Conservation (phyloP, 2,888 invertebrate species). For the Nymphalis c-album region DNA sequence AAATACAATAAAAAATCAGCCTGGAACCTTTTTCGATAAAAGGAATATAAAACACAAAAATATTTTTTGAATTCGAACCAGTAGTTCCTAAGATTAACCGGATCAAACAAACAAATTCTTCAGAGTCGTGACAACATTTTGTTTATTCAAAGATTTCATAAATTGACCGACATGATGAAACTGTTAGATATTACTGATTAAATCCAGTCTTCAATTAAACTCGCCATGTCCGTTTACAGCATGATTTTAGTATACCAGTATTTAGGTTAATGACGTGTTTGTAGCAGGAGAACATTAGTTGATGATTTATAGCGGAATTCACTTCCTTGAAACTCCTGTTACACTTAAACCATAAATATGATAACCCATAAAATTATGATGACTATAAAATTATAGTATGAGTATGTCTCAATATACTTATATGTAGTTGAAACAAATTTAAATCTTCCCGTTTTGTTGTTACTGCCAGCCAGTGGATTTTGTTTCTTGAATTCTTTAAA, state of each 20-base stretch:
- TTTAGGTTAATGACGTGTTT: slow-evolving; percentile 35
- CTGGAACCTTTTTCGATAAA: no score
- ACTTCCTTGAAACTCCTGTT: slow-evolving; percentile 21
- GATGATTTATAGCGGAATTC: slow-evolving; percentile 18
- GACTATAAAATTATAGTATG: background rate
- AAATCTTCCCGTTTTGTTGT: background rate
- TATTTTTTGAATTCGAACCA: no score
- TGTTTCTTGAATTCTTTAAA: background rate
- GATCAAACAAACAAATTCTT: no score
- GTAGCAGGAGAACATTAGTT: slow-evolving; percentile 19
- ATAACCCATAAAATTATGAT: background rate
- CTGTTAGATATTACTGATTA: no score
- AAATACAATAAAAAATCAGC: no score
- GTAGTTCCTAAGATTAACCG: no score
- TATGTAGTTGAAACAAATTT: background rate
- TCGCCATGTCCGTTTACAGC: background rate
- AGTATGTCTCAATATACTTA: background rate
- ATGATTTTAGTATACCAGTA: slow-evolving; percentile 21
- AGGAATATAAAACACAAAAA: no score
- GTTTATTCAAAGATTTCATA: no score
- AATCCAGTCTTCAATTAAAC: background rate
- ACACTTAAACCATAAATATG: background rate
- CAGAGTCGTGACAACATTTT: no score
- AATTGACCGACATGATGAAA: no score
- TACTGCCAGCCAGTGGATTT: background rate